A percentile compares a stretch with the other conserved stretches of the same genome.
Conservation (phyloP, 2,113 vertebrate genomes). For the Clarias magur region DNA sequence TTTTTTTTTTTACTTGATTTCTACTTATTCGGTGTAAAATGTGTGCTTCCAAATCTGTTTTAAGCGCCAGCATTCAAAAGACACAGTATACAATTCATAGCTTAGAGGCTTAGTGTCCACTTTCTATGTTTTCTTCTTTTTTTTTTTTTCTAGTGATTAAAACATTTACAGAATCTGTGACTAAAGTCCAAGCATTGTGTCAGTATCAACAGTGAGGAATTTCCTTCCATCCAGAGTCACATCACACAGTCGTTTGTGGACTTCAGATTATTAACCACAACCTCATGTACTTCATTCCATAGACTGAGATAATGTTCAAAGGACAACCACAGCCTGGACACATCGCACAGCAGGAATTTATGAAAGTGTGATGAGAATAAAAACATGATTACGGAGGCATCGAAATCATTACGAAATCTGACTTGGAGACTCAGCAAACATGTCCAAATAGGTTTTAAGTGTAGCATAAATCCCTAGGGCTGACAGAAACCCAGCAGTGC, state of each 20-base stretch:
- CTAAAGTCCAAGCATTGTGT: neutral
- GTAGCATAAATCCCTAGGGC: neutral
- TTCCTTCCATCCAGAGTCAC: neutral
- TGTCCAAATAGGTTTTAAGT: neutral
- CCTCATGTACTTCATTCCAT: neutral
- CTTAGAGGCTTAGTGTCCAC: neutral
- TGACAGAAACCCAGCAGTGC: neutral
- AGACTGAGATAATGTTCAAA: neutral
- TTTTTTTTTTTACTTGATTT: no score
- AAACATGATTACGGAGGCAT: neutral
- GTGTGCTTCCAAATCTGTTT: no score
- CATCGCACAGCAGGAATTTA: neutral
- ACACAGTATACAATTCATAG: no score
- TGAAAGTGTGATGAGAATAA: neutral
- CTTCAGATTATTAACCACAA: neutral
- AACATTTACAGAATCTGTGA: neutral
- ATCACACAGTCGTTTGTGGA: neutral
- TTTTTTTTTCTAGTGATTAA: no score
- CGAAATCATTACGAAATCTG: neutral
- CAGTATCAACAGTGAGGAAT: neutral
- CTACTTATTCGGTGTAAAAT: no score
- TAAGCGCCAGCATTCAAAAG: no score
- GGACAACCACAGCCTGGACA: neutral
- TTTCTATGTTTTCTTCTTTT: neutral
- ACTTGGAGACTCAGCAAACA: neutral